Base-by-base conservation (phyloP, 2,888 invertebrate species). In the Polydrusus pterygomalis region DNA sequence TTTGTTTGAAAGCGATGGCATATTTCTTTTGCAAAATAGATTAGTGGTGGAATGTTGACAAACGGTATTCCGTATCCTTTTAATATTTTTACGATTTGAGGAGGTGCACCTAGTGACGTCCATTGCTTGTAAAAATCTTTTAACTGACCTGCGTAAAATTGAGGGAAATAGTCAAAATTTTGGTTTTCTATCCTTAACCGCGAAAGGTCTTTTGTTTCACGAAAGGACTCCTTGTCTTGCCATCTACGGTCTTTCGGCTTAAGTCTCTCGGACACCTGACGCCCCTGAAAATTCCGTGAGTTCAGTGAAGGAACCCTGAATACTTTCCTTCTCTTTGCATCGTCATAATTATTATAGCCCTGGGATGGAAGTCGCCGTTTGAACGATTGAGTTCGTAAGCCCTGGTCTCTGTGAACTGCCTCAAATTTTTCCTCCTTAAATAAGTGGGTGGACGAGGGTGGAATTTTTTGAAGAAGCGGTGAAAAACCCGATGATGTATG, bases 1-100 rank as follows among this genome's bases (percentile, higher is more conserved):
- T 49, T 65, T 51, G 51, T 68, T 68, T 68, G 68, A 30, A 68
- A 56, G 34, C 49, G 67, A 49, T 67, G 49, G 49, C 25, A 67
- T 30, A 67, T 47, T 49, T 67, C 51, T 49, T 47, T 49, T 45
- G 67, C 18, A 49, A 67, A 67, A 34, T 20, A 30, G n/a, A 49
- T 67, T 51, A 67, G 18, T 51, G 49, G 49, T 51, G 67, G 67
- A 34, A 20, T 49, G 11, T 67, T 18, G 38, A 67, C 54, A 49
- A 67, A 67, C 30, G 67, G 67, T n/a, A 67, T 49, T 47, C 34
- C n/a, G 47, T 67, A 49, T 15, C 49, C 49, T 49, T 18, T 17
- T 17, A 49, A 20, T 47, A 67, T 64, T 54, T 54, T 54, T 54
- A 54, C 17, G 17, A 54, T 54, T 10, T 17, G 54, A 17, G 17